phyloP scores from a whole-genome alignment of 2,888 invertebrate genomes.

The Chelonus formosanus region DNA sequence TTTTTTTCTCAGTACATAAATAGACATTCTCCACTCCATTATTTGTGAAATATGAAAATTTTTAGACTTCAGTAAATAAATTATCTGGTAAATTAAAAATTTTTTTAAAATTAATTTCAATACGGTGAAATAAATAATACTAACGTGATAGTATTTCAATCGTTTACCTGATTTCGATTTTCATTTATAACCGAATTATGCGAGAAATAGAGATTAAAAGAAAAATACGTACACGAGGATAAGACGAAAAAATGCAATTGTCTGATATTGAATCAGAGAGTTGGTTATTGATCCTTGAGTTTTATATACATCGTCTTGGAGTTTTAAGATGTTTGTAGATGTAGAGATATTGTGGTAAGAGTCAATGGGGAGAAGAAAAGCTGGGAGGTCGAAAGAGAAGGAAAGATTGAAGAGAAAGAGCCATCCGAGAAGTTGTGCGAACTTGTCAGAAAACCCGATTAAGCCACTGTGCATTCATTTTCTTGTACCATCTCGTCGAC shows the following conservation, averaged over 20 bases:
- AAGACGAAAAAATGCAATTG: constrained; percentile 9
- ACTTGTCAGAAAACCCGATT: constrained; percentile 45
- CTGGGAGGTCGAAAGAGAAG: constrained; percentile 21
- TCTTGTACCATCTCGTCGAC: constrained; percentile 33
- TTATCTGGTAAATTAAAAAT: no score
- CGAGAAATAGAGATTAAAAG: not conserved
- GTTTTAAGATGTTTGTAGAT: constrained; percentile 36
- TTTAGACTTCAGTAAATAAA: no score
- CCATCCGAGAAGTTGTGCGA: constrained; percentile 42
- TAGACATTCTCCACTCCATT: no score
- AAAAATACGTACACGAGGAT: constrained; percentile 3
- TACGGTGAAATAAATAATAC: no score
- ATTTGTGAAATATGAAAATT: no score
- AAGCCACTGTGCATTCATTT: constrained; percentile 46
- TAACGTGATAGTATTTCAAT: no score
- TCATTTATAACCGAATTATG: no score
- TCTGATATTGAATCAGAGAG: constrained; percentile 17
- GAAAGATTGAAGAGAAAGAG: constrained; percentile 34
- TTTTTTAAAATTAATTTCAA: no score
- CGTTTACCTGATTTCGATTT: no score
- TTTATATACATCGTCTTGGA: constrained; percentile 10
- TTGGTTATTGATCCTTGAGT: constrained; percentile 26
- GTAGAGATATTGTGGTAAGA: constrained; percentile 26
- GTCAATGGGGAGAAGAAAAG: constrained; percentile 9
- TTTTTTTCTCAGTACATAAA: no score